Conservation (phyloP, 2,113 vertebrate species). For the Struthio camelus region DNA sequence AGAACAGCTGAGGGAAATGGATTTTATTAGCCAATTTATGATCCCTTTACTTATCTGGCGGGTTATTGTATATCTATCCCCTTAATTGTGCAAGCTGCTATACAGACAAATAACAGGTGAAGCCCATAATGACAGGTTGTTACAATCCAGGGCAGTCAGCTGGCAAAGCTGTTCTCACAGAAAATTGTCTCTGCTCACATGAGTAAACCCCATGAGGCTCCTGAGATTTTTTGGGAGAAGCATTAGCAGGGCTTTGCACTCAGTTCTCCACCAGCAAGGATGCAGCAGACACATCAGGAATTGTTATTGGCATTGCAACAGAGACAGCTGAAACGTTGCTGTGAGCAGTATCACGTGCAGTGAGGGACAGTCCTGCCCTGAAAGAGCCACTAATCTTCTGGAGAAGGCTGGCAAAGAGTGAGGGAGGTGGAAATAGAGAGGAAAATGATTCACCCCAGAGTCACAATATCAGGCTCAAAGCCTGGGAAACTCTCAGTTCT, state of each 20-base stretch:
- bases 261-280: fast-evolving
- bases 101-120: slow-evolving; percentile 40
- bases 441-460: not conserved
- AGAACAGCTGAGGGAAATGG: not conserved
- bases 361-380: not conserved
- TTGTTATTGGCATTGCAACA: not conserved
- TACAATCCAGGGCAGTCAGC: not conserved
- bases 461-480: not conserved
- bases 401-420: not conserved
- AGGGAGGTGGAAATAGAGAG: not conserved
- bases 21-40: slow-evolving; percentile 31
- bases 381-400: not conserved
- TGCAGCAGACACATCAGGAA: not conserved
- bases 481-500: not conserved
- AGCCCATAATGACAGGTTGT: not conserved
- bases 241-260: not conserved
- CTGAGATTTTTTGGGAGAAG: not conserved
- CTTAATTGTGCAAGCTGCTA: slow-evolving; percentile 36
- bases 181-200: slow-evolving; percentile 38
- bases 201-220: not conserved
- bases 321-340: not conserved
- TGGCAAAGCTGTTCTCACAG: slow-evolving; percentile 5
- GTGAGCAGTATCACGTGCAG: not conserved
- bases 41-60: slow-evolving; percentile 12
- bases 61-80: slow-evolving; percentile 30